These are phyloP conservation scores for Odontamblyopus lacepedii DNA, from an alignment of 2,797 vertebrate genomes.

Conservation along the genomic window DNA sequence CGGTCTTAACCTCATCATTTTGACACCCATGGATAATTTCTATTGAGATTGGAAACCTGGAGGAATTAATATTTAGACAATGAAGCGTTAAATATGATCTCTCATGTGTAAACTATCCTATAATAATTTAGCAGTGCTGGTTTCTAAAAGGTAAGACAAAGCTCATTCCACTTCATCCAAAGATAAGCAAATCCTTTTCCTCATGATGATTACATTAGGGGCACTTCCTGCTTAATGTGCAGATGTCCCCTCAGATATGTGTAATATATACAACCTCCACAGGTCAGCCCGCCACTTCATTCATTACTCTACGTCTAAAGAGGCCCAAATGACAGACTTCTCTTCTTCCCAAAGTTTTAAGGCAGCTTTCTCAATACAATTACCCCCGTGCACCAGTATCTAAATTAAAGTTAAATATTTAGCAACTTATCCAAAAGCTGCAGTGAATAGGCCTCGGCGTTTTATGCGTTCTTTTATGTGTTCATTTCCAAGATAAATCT, in stretches of 20 bases:
- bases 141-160: constrained; percentile 15
- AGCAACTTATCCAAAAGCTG: constrained; percentile 55
- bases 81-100: constrained; percentile 1
- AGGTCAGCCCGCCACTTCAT: constrained; percentile 52
- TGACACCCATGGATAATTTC: not conserved
- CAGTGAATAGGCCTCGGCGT: constrained; percentile 25
- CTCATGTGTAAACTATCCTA: constrained; percentile 7
- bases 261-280: constrained; percentile 61
- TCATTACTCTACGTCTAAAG: constrained; percentile 60
- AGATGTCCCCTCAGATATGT: constrained; percentile 48
- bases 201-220: constrained; percentile 47
- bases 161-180: constrained; percentile 20
- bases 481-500: constrained; percentile 67
- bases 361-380: constrained; percentile 50
- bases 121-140: not conserved
- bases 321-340: constrained; percentile 56
- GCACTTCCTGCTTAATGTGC: constrained; percentile 40
- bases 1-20: too few relatives aligned
- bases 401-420: constrained; percentile 77
- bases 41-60: not conserved
- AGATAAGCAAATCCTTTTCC: constrained; percentile 58
- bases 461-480: constrained; percentile 53
- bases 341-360: constrained; percentile 59
- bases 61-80: constrained; percentile 1
- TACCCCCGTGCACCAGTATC: constrained; percentile 49